A percentile compares a stretch with the other conserved stretches of the same genome.
These are phyloP conservation scores for Oxytorus armatus DNA, from an alignment of 2,888 invertebrate genomes.

Conservation along the genomic window DNA sequence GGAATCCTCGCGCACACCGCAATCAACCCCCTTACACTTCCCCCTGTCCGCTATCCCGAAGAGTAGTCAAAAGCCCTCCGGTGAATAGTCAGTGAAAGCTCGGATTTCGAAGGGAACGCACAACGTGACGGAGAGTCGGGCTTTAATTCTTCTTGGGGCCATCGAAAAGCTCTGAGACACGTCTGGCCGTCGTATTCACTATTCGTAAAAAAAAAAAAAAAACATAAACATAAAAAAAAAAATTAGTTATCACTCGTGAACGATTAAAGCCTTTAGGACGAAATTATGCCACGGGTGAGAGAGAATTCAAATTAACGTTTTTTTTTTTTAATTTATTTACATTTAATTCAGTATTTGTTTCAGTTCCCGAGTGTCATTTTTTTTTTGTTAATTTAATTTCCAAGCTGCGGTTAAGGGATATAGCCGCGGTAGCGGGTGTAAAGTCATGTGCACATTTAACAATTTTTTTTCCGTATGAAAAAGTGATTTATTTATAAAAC, in stretches of 20 bases:
- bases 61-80: constrained; percentile 60
- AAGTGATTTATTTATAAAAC: too few species aligned
- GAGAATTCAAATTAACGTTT: constrained; percentile 12
- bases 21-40: constrained; percentile 28
- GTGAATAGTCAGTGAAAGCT: constrained; percentile 76
- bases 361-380: too few species aligned
- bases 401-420: too few species aligned
- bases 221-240: constrained; percentile 10
- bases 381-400: too few species aligned
- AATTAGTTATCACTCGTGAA: constrained; percentile 14
- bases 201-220: constrained; percentile 16
- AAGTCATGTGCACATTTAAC: too few species aligned
- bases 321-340: constrained; percentile 1
- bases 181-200: constrained; percentile 73
- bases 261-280: constrained; percentile 33
- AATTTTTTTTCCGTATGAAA: too few species aligned
- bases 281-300: constrained; percentile 70
- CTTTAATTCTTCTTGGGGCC: constrained; percentile 60
- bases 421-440: too few species aligned
- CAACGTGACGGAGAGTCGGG: constrained; percentile 59
- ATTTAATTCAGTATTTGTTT: too few species aligned
- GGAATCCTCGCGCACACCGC: constrained; percentile 27
- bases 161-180: constrained; percentile 73
- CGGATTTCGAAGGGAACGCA: constrained; percentile 76
- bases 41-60: not conserved